phyloP scores from a whole-genome alignment of 2,797 vertebrate species.

The Amphiprion clarkii region DNA sequence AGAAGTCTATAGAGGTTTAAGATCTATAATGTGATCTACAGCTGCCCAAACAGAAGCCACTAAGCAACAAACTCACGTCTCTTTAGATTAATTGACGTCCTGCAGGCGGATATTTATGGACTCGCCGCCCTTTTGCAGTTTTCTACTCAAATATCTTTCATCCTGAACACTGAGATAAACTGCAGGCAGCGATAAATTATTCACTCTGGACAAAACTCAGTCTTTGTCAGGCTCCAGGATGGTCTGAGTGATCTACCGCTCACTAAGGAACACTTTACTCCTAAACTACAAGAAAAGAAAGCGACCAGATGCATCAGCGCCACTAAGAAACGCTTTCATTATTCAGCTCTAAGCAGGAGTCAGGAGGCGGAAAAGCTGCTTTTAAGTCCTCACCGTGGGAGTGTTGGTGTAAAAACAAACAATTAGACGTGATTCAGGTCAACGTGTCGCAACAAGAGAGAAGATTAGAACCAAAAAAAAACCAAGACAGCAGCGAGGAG shows the following conservation, averaged over 20 bases:
- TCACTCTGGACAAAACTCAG: conserved; percentile 38
- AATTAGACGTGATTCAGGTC: neutral
- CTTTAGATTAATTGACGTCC: neutral
- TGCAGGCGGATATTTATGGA: neutral
- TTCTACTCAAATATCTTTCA: neutral
- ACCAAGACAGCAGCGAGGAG: neutral
- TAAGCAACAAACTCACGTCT: neutral
- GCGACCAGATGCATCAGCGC: conserved; percentile 19
- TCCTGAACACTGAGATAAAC: conserved; percentile 10
- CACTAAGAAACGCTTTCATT: conserved; percentile 23
- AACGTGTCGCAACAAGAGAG: neutral
- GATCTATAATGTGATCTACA: too few species aligned
- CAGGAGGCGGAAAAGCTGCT: conserved; percentile 1
- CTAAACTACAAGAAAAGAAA: conserved; percentile 8
- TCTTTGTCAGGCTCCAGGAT: conserved; percentile 17
- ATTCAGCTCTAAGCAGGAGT: conserved; percentile 30
- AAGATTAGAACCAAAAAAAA: conserved; percentile 9
- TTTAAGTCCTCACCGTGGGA: conserved; percentile 39
- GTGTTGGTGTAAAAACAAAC: conserved; percentile 7
- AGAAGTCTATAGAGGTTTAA: too few species aligned
- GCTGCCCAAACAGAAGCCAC: too few species aligned
- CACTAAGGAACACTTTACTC: conserved; percentile 18
- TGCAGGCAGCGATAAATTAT: conserved; percentile 21
- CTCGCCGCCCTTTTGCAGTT: neutral
- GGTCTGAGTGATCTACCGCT: conserved; percentile 27